Conservation (phyloP, 2,797 vertebrate species). For the Phalanger gymnotis region DNA sequence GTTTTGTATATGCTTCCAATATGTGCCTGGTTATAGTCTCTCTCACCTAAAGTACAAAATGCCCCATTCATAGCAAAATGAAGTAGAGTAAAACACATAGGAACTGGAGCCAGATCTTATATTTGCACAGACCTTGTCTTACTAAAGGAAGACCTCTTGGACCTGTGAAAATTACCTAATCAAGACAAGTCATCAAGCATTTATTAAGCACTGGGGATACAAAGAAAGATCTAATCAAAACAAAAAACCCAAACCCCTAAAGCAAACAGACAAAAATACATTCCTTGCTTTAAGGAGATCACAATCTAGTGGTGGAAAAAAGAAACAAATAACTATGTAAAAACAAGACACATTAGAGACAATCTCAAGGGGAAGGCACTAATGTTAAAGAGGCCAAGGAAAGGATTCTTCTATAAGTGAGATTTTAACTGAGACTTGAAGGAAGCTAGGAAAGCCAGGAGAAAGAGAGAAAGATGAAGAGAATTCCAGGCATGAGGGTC, state of each 20-base stretch:
- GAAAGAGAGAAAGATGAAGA: not conserved
- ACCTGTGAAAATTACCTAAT: not conserved
- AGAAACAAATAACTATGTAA: not conserved
- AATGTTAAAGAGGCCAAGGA: not conserved
- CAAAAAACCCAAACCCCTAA: not conserved
- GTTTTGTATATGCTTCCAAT: not conserved
- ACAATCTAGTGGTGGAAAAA: not conserved
- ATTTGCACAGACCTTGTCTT: not conserved
- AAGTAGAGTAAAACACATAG: not conserved
- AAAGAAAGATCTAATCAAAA: not conserved
- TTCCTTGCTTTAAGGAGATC: not conserved
- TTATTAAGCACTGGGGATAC: not conserved
- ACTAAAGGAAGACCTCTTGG: not conserved
- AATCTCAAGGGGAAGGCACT: not conserved
- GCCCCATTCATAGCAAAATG: not conserved
- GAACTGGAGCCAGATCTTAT: not conserved
- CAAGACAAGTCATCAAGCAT: not conserved
- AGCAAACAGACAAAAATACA: not conserved
- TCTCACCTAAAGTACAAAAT: not conserved
- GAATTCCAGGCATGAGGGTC: not conserved
- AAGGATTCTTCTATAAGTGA: not conserved
- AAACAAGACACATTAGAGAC: not conserved
- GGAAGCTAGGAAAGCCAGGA: not conserved
- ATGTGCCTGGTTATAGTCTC: not conserved
- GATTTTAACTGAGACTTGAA: not conserved